A percentile compares a stretch with the other conserved stretches of the same genome.
These are phyloP conservation scores for Cyprinodon variegatus DNA, from an alignment of 2,113 vertebrate species.

Conservation along the genomic window DNA sequence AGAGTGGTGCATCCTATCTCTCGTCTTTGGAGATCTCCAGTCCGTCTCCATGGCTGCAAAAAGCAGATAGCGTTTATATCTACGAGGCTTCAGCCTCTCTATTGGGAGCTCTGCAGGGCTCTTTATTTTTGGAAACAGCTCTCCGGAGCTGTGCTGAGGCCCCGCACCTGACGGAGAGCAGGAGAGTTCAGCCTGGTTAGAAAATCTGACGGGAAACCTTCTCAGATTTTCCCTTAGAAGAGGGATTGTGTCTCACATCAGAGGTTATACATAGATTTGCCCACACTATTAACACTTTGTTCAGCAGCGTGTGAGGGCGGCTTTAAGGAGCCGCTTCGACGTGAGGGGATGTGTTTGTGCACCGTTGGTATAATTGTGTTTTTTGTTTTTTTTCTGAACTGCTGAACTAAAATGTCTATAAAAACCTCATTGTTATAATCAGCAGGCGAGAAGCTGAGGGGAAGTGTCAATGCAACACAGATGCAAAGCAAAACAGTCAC, in stretches of 20 bases:
- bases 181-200: background rate
- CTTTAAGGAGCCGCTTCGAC: background rate
- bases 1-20: background rate
- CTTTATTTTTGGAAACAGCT: constrained; percentile 59
- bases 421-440: constrained; percentile 1
- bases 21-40: background rate
- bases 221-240: too few relatives aligned
- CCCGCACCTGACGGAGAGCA: constrained; percentile 21
- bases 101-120: constrained; percentile 20
- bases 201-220: constrained; percentile 7
- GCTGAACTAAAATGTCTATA: constrained; percentile 2
- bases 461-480: background rate
- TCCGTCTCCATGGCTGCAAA: constrained; percentile 44
- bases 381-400: background rate
- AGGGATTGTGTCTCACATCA: background rate
- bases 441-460: background rate
- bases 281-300: background rate
- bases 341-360: background rate
- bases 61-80: constrained; percentile 15
- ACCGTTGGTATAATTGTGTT: background rate
- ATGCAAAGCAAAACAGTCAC: background rate
- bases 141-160: constrained; percentile 35
- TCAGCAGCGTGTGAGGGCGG: background rate
- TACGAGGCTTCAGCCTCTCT: constrained; percentile 16
- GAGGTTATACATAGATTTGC: background rate